Conservation (phyloP, 1,140 invertebrate species). For the Drosophila repleta region DNA sequence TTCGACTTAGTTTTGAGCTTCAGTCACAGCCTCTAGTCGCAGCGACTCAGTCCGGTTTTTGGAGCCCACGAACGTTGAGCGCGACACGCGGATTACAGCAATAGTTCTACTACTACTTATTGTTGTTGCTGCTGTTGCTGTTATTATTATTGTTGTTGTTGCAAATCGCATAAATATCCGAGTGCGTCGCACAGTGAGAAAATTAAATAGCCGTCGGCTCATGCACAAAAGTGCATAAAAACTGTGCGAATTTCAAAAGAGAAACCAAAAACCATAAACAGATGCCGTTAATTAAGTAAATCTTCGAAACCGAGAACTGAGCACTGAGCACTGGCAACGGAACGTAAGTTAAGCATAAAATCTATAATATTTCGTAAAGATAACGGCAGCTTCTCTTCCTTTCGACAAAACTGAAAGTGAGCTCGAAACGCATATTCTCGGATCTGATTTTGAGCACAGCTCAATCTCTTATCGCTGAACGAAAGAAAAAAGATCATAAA, state of each 20-base stretch:
- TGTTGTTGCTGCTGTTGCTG: not conserved
- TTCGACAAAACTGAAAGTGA: conserved; percentile 27
- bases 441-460: conserved; percentile 32
- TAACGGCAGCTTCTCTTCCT: conserved; percentile 14
- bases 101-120: conserved; percentile 5
- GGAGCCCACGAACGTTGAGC: conserved; percentile 62
- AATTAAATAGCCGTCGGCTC: conserved; percentile 37
- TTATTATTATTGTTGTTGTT: conserved; percentile 22
- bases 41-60: conserved; percentile 77
- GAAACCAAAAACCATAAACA: conserved; percentile 17
- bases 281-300: conserved; percentile 24
- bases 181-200: conserved; percentile 46
- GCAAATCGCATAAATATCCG: conserved; percentile 47
- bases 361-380: conserved; percentile 22
- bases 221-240: conserved; percentile 35
- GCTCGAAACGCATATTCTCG: conserved; percentile 35
- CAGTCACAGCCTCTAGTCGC: conserved; percentile 28
- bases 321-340: not conserved
- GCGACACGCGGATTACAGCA: conserved; percentile 61
- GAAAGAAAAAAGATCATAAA: conserved; percentile 20
- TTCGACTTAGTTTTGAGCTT: conserved; percentile 42
- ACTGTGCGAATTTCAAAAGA: conserved; percentile 20
- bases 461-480: conserved; percentile 30
- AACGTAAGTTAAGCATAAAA: conserved; percentile 33
- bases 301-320: conserved; percentile 4